phyloP scores from a whole-genome alignment of 2,113 vertebrate genomes.

The Bubo blakistoni region DNA sequence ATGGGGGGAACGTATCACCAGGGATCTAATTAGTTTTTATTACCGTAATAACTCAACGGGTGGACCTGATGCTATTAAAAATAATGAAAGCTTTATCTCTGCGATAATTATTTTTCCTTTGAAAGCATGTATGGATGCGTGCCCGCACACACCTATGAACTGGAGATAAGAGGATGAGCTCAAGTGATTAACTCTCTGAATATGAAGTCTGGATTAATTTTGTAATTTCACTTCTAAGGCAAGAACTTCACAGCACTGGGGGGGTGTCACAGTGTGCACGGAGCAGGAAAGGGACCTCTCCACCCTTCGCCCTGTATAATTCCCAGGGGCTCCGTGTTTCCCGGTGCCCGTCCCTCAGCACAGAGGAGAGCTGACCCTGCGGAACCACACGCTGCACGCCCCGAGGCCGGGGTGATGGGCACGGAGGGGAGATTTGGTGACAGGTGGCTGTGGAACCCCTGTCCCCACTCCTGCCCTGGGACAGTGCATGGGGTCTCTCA shows the following conservation, averaged over 20 bases:
- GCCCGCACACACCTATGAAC: neutral
- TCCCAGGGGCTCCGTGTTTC: neutral
- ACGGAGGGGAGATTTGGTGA: rapidly evolving
- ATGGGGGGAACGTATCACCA: neutral
- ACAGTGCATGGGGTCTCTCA: rapidly evolving
- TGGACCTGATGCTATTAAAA: constrained; percentile 13
- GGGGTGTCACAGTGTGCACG: rapidly evolving
- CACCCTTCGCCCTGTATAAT: rapidly evolving
- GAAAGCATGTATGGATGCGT: neutral
- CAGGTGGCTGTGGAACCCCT: neutral
- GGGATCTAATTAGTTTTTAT: constrained; percentile 44
- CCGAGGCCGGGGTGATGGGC: neutral
- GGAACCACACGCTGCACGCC: rapidly evolving
- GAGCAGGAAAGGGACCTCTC: neutral
- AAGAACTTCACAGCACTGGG: rapidly evolving
- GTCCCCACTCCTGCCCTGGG: neutral
- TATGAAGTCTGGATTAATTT: neutral
- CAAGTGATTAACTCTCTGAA: neutral
- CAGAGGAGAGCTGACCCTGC: neutral
- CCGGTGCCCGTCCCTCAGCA: rapidly evolving
- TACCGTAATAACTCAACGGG: constrained; percentile 1
- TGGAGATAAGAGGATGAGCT: neutral
- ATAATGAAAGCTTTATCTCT: constrained; percentile 19
- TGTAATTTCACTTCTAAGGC: neutral
- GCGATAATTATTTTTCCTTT: neutral